Percentiles rank a stretch among this genome's conserved stretches.
Evolutionary conservation across 2,888 invertebrate species (phyloP).

Genomic region (Cerastis rubricosa): DNA sequence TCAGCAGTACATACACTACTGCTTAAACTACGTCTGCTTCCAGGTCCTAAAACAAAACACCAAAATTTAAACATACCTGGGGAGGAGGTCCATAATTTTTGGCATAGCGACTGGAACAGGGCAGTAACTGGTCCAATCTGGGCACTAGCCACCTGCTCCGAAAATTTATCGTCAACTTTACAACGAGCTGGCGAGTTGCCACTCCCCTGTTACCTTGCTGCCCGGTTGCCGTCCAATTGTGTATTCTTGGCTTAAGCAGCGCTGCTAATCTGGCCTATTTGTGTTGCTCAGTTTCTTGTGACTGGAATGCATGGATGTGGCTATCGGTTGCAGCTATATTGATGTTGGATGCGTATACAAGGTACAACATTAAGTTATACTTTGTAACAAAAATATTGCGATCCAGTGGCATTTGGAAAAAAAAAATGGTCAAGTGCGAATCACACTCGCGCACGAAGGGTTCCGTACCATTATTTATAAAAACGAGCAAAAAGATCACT

Average conservation of each 20-base stretch:
- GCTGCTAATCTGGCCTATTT: conserved; percentile 55
- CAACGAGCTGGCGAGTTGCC: conserved; percentile 80
- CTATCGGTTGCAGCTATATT: not conserved
- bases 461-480: too few relatives aligned
- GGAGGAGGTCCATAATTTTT: conserved; percentile 58
- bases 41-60: conserved; percentile 28
- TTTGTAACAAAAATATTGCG: not conserved
- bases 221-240: conserved; percentile 52
- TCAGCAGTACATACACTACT: not conserved
- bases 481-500: too few relatives aligned
- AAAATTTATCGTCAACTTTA: conserved; percentile 78
- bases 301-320: conserved; percentile 3
- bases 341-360: not conserved
- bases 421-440: too few relatives aligned
- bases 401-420: not conserved
- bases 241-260: conserved; percentile 61
- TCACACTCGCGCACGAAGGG: too few relatives aligned
- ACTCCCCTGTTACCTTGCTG: conserved; percentile 67
- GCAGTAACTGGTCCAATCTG: conserved; percentile 55
- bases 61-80: conserved; percentile 52
- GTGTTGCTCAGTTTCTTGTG: conserved; percentile 34
- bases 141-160: conserved; percentile 74
- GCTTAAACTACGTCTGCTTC: too few relatives aligned
- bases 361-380: not conserved
- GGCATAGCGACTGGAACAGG: conserved; percentile 56